Base-by-base conservation (phyloP, 2,888 invertebrate species). In the Myopa tessellatipennis region DNA sequence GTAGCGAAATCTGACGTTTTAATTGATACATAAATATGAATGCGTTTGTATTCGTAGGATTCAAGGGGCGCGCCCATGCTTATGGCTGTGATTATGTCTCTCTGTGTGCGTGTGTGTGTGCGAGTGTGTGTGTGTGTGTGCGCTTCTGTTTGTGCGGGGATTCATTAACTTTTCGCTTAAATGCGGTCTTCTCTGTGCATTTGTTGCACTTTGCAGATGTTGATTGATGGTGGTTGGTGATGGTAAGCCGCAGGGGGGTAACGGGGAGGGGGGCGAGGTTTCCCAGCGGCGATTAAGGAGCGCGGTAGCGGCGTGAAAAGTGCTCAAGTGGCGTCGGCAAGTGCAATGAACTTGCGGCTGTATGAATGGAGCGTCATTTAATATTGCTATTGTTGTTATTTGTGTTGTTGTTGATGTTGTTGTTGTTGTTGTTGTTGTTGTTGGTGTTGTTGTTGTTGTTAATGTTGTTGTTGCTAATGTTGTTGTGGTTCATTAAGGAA, bases 21-120 rank as follows among this genome's bases (percentile, higher is more conserved):
- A 75, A 75, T 75, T 75, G 75, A 75, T 75, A 75, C 75, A 75
- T 68, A 75, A 75, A 69, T 65, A 75, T 68, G 63, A 73, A 63
- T 61, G 63, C 60, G 61, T 73, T 10, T 63, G 65, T 34, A 65
- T 12, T 65, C 8, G 65, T 65, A 14, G 65, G 14, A 36, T 38
- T 65, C 14, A 65, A 65, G 65, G 38, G 61, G 61, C 26, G 10
- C 61, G 10, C 61, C 18, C 18, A 58, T 6, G 14, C 10, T 18
- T 10, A 69, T 50, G 45, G n/a, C 8, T 45, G 40, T 38, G 45
- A 6, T 45, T 69, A 26, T 70, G 8, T 70, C 18, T 50, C 12
- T 55, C 10, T 34, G 70, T 55, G 12, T 4, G 55, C 50, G 55
- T 26, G 55, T 70, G 14, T 52, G 52, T 70, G 52, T 50, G 36